Conservation (phyloP, 2,797 vertebrate genomes). For the Xenops minutus region DNA sequence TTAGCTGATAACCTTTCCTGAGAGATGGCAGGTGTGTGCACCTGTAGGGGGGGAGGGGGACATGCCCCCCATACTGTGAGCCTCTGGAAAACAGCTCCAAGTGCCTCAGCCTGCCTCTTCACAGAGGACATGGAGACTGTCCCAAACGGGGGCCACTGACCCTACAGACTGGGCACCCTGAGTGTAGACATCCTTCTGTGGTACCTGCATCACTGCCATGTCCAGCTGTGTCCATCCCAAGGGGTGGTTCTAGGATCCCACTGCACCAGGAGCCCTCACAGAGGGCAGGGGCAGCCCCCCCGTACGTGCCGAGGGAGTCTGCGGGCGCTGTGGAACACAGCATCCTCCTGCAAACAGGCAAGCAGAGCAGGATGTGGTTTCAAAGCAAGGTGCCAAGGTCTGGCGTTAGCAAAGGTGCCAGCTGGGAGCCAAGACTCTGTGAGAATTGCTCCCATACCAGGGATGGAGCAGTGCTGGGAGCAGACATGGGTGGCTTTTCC, state of each 20-base stretch:
- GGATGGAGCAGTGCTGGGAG: background rate
- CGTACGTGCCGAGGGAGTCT: background rate
- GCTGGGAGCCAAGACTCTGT: rapidly evolving
- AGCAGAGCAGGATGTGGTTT: background rate
- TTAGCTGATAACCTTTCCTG: conserved; percentile 54
- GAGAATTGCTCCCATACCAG: rapidly evolving
- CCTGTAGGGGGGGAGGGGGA: background rate
- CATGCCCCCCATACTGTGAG: background rate
- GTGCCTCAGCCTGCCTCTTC: background rate
- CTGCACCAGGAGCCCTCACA: rapidly evolving
- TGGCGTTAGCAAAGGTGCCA: background rate
- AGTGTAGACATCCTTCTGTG: background rate
- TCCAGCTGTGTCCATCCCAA: background rate
- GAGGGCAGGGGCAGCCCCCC: background rate
- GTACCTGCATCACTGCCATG: rapidly evolving
- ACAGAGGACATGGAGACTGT: background rate
- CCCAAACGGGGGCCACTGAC: background rate
- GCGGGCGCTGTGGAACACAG: rapidly evolving
- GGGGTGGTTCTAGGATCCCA: background rate
- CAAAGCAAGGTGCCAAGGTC: background rate
- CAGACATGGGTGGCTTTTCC: background rate
- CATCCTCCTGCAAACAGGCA: background rate
- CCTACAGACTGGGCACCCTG: background rate
- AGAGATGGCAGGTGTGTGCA: conserved; percentile 14
- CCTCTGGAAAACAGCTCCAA: background rate